Evolutionary conservation across 2,797 vertebrate genomes (phyloP).

Genomic region (Heterohyrax brucei): DNA sequence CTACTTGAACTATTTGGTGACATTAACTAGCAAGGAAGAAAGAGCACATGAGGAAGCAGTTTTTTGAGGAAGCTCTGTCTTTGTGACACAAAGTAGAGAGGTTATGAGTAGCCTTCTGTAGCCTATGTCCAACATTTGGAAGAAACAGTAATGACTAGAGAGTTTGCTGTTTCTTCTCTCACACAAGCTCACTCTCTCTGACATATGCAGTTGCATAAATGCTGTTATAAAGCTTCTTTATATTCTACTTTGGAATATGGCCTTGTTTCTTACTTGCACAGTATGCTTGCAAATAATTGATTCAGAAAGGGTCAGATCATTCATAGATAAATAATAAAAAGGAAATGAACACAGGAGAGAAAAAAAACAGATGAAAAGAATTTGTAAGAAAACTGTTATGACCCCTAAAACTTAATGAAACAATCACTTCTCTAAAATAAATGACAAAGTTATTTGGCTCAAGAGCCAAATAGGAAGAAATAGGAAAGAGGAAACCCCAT

Average conservation of each 20-base stretch:
- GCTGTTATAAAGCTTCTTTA: not conserved
- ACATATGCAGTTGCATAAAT: not conserved
- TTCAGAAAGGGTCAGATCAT: not conserved
- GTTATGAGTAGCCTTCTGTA: not conserved
- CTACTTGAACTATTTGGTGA: not conserved
- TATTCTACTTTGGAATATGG: not conserved
- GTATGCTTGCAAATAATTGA: slow-evolving; percentile 6
- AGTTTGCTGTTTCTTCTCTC: not conserved
- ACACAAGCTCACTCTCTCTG: not conserved
- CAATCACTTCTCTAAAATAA: slow-evolving; percentile 34
- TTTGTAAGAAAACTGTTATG: not conserved
- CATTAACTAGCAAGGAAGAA: slow-evolving; percentile 7
- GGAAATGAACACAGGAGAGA: not conserved
- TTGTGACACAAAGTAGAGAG: not conserved
- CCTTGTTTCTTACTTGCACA: slow-evolving; percentile 7
- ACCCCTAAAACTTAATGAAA: not conserved
- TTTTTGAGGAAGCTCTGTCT: not conserved
- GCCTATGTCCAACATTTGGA: not conserved
- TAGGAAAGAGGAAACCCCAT: not conserved
- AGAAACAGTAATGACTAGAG: slow-evolving; percentile 1
- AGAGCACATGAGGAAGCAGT: not conserved
- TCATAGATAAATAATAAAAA: slow-evolving; percentile 45
- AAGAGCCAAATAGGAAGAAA: not conserved
- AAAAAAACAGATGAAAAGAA: not conserved
- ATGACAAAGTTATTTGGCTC: not conserved